Percentiles rank a stretch among this genome's conserved stretches.
phyloP scores from a whole-genome alignment of 2,888 invertebrate species.

The Leucophenga montana region DNA sequence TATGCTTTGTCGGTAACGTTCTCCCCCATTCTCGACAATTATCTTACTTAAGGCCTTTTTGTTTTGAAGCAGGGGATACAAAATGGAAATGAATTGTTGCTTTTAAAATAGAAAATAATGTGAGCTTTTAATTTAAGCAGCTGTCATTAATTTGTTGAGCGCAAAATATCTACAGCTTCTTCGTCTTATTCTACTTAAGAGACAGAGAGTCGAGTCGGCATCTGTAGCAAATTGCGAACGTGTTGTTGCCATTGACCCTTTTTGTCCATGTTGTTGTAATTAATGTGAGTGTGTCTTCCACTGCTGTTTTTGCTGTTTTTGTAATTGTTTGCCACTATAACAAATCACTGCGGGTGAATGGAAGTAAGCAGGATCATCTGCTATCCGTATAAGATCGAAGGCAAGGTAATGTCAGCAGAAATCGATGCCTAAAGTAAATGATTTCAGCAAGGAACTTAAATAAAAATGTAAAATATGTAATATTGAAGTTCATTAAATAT shows the following conservation, averaged over 20 bases:
- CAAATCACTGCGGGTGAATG: neutral
- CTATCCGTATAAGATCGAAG: neutral
- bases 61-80: conserved; percentile 40
- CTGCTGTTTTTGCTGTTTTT: neutral
- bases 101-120: conserved; percentile 47
- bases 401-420: neutral
- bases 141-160: conserved; percentile 23
- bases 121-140: conserved; percentile 21
- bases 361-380: conserved; percentile 9
- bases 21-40: conserved; percentile 55
- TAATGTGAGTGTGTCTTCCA: no score
- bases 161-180: neutral
- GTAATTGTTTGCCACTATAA: conserved; percentile 3
- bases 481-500: no score
- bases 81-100: conserved; percentile 60
- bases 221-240: neutral
- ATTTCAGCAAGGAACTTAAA: conserved; percentile 33
- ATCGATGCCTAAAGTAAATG: conserved; percentile 18
- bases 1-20: conserved; percentile 48
- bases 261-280: neutral
- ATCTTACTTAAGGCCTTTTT: conserved; percentile 31
- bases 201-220: neutral
- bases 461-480: no score
- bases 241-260: neutral
- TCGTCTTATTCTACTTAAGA: no score